Evolutionary conservation across 2,888 invertebrate genomes (phyloP).

Genomic region (Nemapogon koenigi): DNA sequence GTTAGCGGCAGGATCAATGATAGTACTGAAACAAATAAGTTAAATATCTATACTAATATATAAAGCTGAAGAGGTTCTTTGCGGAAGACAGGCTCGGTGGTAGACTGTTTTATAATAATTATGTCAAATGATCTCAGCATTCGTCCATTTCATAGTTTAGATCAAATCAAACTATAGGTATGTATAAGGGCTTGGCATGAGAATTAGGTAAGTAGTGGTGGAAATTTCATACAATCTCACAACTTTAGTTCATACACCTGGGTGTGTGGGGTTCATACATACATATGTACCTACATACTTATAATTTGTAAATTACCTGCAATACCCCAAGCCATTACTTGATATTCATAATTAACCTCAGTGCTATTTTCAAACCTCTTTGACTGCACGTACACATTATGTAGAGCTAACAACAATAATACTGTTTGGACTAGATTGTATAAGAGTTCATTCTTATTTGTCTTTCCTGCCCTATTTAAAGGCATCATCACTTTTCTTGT

Average conservation of each 20-base stretch:
- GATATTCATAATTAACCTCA: conserved; percentile 59
- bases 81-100: no score
- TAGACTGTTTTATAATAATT: no score
- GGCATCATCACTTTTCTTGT: conserved; percentile 28
- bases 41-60: no score
- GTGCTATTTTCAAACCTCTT: conserved; percentile 38
- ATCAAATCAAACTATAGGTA: no score
- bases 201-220: no score
- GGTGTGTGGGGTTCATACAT: conserved; percentile 21
- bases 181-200: no score
- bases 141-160: no score
- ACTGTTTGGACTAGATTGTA: conserved; percentile 30
- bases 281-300: conserved; percentile 27
- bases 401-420: conserved; percentile 33
- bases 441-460: conserved; percentile 29
- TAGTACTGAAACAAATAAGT: conserved; percentile 52
- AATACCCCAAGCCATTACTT: conserved; percentile 67
- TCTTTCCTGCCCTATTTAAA: conserved; percentile 24
- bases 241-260: no score
- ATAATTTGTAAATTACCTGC: conserved; percentile 50
- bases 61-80: no score
- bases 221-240: no score
- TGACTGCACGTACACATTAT: conserved; percentile 43
- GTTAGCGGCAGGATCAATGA: conserved; percentile 56
- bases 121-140: no score